phyloP scores from a whole-genome alignment of 2,113 vertebrate genomes.

The Megatriorchis doriae region DNA sequence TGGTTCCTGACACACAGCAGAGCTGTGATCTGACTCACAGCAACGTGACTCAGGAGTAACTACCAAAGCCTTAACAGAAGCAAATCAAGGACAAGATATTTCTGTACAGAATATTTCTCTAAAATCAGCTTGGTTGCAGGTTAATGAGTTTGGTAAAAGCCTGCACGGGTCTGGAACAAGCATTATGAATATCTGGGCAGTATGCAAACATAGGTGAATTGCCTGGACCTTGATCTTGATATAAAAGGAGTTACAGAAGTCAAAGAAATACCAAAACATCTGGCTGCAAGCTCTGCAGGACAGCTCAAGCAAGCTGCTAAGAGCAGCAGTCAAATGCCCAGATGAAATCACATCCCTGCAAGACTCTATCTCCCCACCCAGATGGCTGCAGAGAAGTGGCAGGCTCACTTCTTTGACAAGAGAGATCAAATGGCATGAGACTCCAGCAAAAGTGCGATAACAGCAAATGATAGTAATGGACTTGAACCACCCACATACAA shows the following conservation, averaged over 20 bases:
- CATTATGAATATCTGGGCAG: background rate
- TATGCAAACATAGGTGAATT: background rate
- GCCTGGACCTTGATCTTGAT: background rate
- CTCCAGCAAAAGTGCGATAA: background rate
- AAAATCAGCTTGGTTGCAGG: background rate
- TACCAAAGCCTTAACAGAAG: background rate
- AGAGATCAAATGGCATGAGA: background rate
- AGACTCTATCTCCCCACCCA: background rate
- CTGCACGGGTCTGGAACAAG: background rate
- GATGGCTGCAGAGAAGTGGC: background rate
- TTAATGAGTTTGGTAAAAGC: background rate
- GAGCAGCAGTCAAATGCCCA: background rate
- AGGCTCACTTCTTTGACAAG: background rate
- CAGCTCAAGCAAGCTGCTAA: background rate
- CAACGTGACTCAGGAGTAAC: background rate
- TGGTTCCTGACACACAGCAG: background rate
- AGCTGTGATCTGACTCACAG: background rate
- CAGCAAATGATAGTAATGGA: fast-evolving
- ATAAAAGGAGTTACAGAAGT: background rate
- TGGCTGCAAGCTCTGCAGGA: background rate
- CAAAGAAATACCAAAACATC: background rate
- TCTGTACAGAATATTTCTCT: background rate
- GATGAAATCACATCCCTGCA: background rate
- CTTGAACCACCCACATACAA: background rate
- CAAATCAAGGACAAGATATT: background rate